These are phyloP conservation scores for Myotis yumanensis DNA, from an alignment of 2,113 vertebrate species.

Conservation along the genomic window DNA sequence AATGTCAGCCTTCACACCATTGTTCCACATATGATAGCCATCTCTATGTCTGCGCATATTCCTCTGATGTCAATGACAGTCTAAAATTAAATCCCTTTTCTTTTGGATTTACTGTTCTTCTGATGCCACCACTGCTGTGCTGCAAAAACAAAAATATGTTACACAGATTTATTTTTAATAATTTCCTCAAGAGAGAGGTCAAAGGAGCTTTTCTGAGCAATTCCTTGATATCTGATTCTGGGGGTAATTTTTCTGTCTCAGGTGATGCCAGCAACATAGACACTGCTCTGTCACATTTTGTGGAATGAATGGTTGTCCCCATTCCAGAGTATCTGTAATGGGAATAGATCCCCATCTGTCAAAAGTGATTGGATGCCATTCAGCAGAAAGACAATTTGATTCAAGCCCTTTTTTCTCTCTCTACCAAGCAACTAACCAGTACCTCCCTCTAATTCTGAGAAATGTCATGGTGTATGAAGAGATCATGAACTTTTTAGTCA, in stretches of 20 bases:
- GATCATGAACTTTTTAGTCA: neutral
- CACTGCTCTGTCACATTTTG: neutral
- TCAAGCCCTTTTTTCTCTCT: neutral
- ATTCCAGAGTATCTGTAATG: constrained; percentile 1
- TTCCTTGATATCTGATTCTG: neutral
- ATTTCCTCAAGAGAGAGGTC: constrained; percentile 4
- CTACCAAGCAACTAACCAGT: neutral
- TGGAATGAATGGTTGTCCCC: neutral
- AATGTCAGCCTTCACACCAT: neutral
- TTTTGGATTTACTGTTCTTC: neutral
- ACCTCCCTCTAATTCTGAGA: constrained; percentile 25
- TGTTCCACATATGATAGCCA: neutral
- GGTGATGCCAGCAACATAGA: neutral
- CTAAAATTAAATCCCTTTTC: constrained; percentile 17
- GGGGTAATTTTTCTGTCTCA: constrained; percentile 9
- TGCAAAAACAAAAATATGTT: neutral
- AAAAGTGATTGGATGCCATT: neutral
- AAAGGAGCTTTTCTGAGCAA: neutral
- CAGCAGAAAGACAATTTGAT: neutral
- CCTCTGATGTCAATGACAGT: constrained; percentile 21
- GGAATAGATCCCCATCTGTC: neutral
- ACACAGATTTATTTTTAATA: constrained; percentile 43
- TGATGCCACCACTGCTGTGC: neutral
- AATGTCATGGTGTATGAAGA: neutral
- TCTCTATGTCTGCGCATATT: neutral